Evolutionary conservation across 2,888 invertebrate species (phyloP).

Genomic region (Cantharis nigra): DNA sequence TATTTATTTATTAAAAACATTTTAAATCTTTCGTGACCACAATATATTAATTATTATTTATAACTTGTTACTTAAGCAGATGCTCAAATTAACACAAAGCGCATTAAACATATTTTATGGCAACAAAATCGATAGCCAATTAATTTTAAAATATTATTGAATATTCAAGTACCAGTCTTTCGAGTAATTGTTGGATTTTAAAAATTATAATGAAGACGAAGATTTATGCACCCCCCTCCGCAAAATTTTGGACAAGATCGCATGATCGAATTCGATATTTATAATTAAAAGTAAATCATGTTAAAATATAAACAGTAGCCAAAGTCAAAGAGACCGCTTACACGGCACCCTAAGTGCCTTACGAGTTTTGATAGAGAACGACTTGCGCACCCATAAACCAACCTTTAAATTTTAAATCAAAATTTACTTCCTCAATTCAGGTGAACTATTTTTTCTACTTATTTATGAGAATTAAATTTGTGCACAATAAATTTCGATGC

Average conservation of each 20-base stretch:
- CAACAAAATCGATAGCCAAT: neutral
- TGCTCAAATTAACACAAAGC: neutral
- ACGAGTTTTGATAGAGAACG: conserved; percentile 18
- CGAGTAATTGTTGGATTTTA: neutral
- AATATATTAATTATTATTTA: neutral
- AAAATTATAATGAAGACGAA: conserved; percentile 1
- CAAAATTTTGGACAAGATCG: neutral
- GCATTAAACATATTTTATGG: neutral
- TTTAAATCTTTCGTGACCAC: neutral
- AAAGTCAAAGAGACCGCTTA: conserved; percentile 33
- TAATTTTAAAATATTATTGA: neutral
- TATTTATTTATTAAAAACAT: conserved; percentile 2
- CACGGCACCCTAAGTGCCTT: conserved; percentile 23
- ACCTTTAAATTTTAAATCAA: conserved; percentile 10
- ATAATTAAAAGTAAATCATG: conserved; percentile 38
- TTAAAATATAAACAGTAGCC: conserved; percentile 35
- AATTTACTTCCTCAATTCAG: conserved; percentile 23
- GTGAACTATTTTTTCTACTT: conserved; percentile 30
- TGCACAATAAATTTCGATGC: conserved; percentile 29
- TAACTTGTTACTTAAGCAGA: neutral
- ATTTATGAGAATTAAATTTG: conserved; percentile 24
- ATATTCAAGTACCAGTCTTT: neutral
- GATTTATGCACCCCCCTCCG: neutral
- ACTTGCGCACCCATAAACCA: neutral
- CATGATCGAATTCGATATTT: conserved; percentile 11